Conservation (phyloP, 2,888 invertebrate genomes). For the Nephrotoma guestfalica region DNA sequence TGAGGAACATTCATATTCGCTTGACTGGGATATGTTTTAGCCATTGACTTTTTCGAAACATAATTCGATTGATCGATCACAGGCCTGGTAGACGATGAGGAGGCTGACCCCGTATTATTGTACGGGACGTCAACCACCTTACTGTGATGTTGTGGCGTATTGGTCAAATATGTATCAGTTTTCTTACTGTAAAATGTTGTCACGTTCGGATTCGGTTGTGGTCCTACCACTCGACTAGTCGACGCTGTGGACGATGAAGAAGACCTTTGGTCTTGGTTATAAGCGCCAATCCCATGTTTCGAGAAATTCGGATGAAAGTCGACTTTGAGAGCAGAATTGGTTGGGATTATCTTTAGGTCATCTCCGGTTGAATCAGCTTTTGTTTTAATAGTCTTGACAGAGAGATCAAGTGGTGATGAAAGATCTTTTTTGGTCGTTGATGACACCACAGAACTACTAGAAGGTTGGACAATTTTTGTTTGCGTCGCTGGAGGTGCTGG, state of each 20-base stretch:
- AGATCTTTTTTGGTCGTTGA: background rate
- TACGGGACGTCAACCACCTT: background rate
- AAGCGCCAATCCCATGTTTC: constrained; percentile 12
- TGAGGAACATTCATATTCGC: too few relatives aligned
- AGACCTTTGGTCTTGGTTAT: constrained; percentile 10
- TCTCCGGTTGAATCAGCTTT: constrained; percentile 78
- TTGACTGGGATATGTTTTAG: background rate
- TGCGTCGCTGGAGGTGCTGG: background rate
- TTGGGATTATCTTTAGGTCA: constrained; percentile 24
- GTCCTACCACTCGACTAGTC: background rate
- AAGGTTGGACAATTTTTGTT: background rate
- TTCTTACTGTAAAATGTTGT: background rate
- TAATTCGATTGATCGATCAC: background rate
- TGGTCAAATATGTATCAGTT: background rate
- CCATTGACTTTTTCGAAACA: constrained; percentile 1
- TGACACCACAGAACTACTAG: background rate
- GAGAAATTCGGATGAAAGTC: constrained; percentile 64
- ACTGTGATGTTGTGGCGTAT: background rate
- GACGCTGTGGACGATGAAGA: background rate
- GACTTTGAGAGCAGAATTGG: constrained; percentile 44
- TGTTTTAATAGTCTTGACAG: constrained; percentile 77
- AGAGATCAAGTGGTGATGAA: constrained; percentile 66
- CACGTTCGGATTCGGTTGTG: background rate
- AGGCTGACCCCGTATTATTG: background rate
- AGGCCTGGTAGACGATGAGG: background rate